Evolutionary conservation across 2,113 vertebrate species (phyloP), one percentile per base, ranked within the genome.

Genomic region (Pomatorhinus ruficollis): DNA sequence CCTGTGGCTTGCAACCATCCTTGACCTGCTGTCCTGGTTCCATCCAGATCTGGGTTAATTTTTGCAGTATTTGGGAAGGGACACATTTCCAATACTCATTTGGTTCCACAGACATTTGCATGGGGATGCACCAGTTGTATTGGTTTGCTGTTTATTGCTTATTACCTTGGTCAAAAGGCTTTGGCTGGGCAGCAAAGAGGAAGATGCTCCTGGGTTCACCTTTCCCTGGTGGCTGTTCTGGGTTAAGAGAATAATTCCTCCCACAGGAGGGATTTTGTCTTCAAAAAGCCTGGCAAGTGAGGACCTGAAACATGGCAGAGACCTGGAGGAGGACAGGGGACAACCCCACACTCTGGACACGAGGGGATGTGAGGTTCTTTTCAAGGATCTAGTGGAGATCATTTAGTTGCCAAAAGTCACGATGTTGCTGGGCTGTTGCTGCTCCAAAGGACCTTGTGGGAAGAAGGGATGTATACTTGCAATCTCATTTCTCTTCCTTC

Each of bases 211-310:
- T 27, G 69, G 16, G 11, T 37, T 90, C 79, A 52, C 23, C 44
- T 79, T 61, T 39, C 42, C 47, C 57, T 61, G 47, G 22, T 27
- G 27, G 42, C 53, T 89, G 47, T 25, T 63, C 68, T 7, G 10
- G 24, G 47, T 71, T 79, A 23, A 56, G 53, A 52, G 40, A 65
- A 35, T 12, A 44, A n/a, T 54, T 53, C 6, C 75, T 47, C 9
- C 1, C 1, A 18, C 50, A 71, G 47, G 4, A 74, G 44, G 47
- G 52, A 27, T 45, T 78, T n/a, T 61, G 31, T 42, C 47, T 27
- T 10, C 52, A 30, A 12, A 64, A 31, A 44, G 7, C 27, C 23
- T 68, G 42, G 30, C 0, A 0, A 39, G 23, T 7, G 19, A 7
- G 27, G n/a, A 70, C 18, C 17, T 8, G 3, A 83, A 90, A 45